A percentile compares a stretch with the other conserved stretches of the same genome.
These are phyloP conservation scores for Mormyrus proboscirostris DNA, from an alignment of 2,797 vertebrate species.

Conservation along the genomic window DNA sequence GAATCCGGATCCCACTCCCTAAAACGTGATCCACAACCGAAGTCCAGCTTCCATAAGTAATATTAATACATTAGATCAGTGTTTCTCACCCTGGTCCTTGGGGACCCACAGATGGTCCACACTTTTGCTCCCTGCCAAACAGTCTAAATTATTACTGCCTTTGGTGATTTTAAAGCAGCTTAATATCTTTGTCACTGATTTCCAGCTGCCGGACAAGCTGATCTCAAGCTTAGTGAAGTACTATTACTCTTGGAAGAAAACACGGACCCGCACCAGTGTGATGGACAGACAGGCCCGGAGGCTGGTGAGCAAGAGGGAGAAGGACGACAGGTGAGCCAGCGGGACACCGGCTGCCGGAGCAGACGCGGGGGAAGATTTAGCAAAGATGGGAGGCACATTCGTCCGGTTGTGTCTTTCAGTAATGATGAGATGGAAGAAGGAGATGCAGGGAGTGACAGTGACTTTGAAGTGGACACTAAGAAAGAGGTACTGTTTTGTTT, in stretches of 20 bases:
- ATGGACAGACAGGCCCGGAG: constrained; percentile 87
- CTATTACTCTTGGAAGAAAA: constrained; percentile 93
- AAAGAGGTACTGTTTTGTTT: constrained; percentile 64
- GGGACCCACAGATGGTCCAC: not conserved
- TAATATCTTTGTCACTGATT: not conserved
- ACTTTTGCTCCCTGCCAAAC: not conserved
- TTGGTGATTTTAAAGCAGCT: not conserved
- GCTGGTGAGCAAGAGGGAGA: constrained; percentile 75
- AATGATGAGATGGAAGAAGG: constrained; percentile 72
- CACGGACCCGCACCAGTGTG: constrained; percentile 79
- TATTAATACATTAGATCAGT: not conserved
- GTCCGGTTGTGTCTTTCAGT: constrained; percentile 32
- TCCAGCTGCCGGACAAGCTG: constrained; percentile 80
- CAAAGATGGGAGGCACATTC: not conserved
- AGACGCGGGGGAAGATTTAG: not conserved
- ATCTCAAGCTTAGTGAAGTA: constrained; percentile 87
- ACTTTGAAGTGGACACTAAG: constrained; percentile 69
- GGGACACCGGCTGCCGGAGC: not conserved
- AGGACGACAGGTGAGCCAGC: constrained; percentile 69
- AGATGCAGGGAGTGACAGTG: constrained; percentile 65
- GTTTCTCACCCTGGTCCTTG: not conserved
- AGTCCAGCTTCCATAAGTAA: not conserved
- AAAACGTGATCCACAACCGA: not conserved
- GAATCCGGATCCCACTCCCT: not conserved
- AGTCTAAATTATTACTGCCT: not conserved